Percentiles rank a stretch among this genome's conserved stretches.
These are phyloP conservation scores for Rhogogaster chlorosoma DNA, from an alignment of 2,888 invertebrate genomes.

Conservation along the genomic window DNA sequence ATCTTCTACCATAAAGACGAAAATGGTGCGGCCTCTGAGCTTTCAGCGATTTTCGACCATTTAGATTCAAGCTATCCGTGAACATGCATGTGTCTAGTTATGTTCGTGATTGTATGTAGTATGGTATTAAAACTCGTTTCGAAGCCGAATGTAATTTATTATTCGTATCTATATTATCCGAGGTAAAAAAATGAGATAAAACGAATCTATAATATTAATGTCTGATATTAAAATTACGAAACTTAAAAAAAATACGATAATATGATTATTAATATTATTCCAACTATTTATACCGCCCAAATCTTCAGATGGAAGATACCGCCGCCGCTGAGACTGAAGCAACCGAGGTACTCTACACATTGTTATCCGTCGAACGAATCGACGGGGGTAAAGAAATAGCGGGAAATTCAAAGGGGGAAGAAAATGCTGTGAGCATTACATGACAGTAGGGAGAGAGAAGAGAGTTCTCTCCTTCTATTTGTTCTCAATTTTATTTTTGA, in stretches of 20 bases:
- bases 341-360: conserved; percentile 85
- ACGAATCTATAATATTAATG: background rate
- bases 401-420: conserved; percentile 5
- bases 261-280: background rate
- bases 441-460: background rate
- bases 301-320: conserved; percentile 48
- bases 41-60: conserved; percentile 70
- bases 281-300: background rate
- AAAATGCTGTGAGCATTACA: background rate
- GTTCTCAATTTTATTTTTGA: background rate
- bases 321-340: conserved; percentile 85
- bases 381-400: conserved; percentile 68
- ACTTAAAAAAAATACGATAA: background rate
- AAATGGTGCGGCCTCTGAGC: conserved; percentile 63
- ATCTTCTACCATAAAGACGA: conserved; percentile 63
- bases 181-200: background rate
- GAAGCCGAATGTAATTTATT: background rate
- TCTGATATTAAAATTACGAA: background rate
- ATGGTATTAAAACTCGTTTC: background rate
- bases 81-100: background rate
- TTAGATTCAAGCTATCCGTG: background rate
- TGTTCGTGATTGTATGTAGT: background rate
- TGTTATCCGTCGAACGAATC: conserved; percentile 84
- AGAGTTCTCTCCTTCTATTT: background rate
- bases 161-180: background rate